Conservation (phyloP, 2,113 vertebrate species). For the Phaethon lepturus region DNA sequence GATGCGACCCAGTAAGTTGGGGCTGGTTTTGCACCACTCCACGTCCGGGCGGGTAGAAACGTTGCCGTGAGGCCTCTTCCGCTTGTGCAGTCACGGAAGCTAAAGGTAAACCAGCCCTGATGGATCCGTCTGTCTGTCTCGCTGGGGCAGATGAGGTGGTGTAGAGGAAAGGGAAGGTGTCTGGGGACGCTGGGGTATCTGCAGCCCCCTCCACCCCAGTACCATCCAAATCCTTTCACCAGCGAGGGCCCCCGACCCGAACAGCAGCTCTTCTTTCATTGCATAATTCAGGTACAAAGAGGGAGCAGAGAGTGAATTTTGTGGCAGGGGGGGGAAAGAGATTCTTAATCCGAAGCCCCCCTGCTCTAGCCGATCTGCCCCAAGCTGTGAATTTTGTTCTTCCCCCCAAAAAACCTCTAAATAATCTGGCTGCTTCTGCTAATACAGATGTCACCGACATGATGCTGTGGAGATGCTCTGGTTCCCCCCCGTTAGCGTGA, state of each 20-base stretch:
- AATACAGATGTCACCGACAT: fast-evolving
- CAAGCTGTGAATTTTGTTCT: too few species aligned
- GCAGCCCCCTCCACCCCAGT: not conserved
- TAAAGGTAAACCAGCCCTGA: not conserved
- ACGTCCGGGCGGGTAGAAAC: not conserved
- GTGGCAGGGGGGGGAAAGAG: fast-evolving
- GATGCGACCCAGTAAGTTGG: fast-evolving
- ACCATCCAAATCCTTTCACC: not conserved
- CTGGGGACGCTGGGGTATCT: not conserved
- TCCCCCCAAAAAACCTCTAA: not conserved
- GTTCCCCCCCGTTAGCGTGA: not conserved
- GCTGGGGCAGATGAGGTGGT: not conserved
- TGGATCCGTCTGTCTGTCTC: not conserved
- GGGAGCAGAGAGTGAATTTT: not conserved
- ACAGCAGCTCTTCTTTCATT: not conserved
- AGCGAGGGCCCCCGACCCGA: not conserved
- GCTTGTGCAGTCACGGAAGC: not conserved
- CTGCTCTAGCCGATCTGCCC: not conserved
- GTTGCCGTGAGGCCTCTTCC: not conserved
- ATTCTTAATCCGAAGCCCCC: not conserved
- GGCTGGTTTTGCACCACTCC: not conserved
- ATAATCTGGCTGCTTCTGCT: not conserved
- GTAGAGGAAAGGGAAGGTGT: too few species aligned
- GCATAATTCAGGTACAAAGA: fast-evolving
- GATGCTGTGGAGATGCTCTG: not conserved